Evolutionary conservation across 2,888 invertebrate species (phyloP), one percentile per base, ranked within the genome.

Genomic region (Dicycla oo): DNA sequence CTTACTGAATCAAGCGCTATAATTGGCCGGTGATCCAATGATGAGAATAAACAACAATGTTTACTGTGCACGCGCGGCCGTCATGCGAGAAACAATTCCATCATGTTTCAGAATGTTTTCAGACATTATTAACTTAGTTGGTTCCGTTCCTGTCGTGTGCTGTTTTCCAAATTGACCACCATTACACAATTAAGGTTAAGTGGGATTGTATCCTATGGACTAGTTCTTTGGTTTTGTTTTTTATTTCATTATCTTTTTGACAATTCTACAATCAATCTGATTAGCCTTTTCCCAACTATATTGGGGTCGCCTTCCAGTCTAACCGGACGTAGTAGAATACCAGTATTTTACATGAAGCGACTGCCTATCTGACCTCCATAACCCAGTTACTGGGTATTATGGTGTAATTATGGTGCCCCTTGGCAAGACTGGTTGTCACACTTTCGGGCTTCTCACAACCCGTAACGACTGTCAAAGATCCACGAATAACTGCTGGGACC

Each of bases 11-110:
- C 83, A 69, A 79, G 57, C 56, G 63, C 72, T 69, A 81, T 85
- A 82, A 86, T 82, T 85, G 84, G 71, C 64, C 73, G 70, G 80
- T 84, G 84, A 86, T 86, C 86, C 77, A 83, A 71, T 76, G 84
- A 84, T 84, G 80, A 78, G 81, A 86, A 84, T 62, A 84, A 81
- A 81, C 84, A 83, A 77, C 84, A 83, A 86, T 78, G 81, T 84
- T 83, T 60, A 77, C 60, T 72, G 68, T 45, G 69, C 82, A 78
- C 86, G 86, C 84, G 86, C 73, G 72, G 26, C 60, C 82, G 84
- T 80, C 92, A 92, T 91, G 92, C 92, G 76, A 92, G 80, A 90
- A 89, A 88, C 89, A 80, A 76, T 85, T 92, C 92, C 88, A 90
- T 92, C 91, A 92, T 88, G 82, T 84, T 87, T 87, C 74, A 85